These are phyloP conservation scores for Nanorana parkeri DNA, from an alignment of 2,113 vertebrate genomes.

Conservation along the genomic window DNA sequence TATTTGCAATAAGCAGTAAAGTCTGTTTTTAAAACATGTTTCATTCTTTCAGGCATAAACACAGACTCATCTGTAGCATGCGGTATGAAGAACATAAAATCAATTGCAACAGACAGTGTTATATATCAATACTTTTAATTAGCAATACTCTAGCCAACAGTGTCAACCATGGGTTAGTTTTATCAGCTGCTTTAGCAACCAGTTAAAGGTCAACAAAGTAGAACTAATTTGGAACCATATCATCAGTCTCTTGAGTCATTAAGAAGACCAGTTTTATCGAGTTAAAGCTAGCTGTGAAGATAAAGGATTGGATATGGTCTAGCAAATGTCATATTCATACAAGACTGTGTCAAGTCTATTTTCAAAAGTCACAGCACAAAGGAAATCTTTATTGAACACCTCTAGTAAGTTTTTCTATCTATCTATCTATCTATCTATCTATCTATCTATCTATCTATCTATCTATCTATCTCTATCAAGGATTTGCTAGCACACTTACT, in stretches of 20 bases:
- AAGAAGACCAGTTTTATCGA: not conserved
- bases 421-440: too few relatives aligned
- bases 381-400: not conserved
- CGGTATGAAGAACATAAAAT: not conserved
- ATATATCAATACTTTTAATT: constrained; percentile 20
- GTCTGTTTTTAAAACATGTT: too few relatives aligned
- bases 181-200: not conserved
- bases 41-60: too few relatives aligned
- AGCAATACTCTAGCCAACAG: not conserved
- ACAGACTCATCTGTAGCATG: too few relatives aligned
- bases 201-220: constrained; percentile 34
- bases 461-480: too few relatives aligned
- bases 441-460: too few relatives aligned
- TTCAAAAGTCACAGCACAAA: not conserved
- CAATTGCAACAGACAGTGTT: not conserved
- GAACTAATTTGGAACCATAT: constrained; percentile 33
- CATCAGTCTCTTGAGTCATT: constrained; percentile 37
- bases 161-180: constrained; percentile 4
- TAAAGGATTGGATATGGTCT: not conserved
- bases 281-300: constrained; percentile 6
- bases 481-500: too few relatives aligned
- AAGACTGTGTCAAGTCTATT: not conserved
- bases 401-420: not conserved
- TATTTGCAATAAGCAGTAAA: too few relatives aligned
- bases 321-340: constrained; percentile 1